Evolutionary conservation across 2,797 vertebrate genomes (phyloP).

Genomic region (Thamnophis elegans): DNA sequence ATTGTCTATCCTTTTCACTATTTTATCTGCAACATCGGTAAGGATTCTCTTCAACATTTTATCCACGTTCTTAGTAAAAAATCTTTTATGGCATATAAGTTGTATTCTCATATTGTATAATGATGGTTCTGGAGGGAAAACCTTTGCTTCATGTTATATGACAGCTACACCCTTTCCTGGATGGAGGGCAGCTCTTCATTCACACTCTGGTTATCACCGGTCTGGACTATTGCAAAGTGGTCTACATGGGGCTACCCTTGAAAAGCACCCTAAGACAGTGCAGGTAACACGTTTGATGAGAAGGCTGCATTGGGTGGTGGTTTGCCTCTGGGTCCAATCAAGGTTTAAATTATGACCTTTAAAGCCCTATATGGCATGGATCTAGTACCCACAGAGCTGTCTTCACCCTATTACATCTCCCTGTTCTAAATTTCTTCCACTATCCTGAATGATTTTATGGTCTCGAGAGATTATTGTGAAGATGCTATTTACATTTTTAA

Average conservation of each 20-base stretch:
- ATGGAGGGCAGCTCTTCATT: too few species aligned
- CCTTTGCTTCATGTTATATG: background rate
- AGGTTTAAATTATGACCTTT: background rate
- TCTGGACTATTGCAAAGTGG: background rate
- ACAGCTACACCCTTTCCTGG: background rate
- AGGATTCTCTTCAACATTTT: background rate
- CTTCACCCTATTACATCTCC: background rate
- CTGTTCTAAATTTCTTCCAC: background rate
- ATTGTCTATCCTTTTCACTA: background rate
- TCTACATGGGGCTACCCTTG: too few species aligned
- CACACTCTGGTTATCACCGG: background rate
- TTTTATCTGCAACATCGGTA: background rate
- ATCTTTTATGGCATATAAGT: background rate
- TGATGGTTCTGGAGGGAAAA: background rate
- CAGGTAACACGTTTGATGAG: background rate
- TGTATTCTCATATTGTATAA: background rate
- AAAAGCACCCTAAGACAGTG: background rate
- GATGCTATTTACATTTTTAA: background rate
- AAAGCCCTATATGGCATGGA: background rate
- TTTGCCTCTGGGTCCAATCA: background rate
- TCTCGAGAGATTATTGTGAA: background rate
- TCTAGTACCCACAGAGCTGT: background rate
- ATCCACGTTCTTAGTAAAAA: background rate
- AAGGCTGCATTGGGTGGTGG: background rate
- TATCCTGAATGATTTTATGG: background rate